Evolutionary conservation across 2,888 invertebrate genomes (phyloP).

Genomic region (Candidula unifasciata): DNA sequence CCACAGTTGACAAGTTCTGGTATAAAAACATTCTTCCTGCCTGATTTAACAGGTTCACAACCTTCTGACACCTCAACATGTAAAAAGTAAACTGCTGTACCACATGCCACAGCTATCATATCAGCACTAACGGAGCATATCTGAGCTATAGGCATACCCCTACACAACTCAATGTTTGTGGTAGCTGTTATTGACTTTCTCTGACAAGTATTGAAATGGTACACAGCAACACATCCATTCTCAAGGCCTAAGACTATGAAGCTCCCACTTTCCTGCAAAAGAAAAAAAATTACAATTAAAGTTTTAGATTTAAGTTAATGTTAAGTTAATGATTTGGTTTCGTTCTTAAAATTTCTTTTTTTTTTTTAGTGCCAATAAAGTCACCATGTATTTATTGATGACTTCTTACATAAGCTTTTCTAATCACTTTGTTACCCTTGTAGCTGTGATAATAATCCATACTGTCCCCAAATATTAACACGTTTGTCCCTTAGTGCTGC

Average conservation of each 20-base stretch:
- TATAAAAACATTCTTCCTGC: not conserved
- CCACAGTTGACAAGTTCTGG: conserved; percentile 23
- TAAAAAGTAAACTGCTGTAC: conserved; percentile 18
- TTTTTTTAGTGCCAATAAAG: no score
- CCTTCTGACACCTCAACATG: not conserved
- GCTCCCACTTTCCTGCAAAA: conserved; percentile 15
- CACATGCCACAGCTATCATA: conserved; percentile 37
- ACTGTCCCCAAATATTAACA: no score
- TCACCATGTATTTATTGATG: no score
- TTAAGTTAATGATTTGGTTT: not conserved
- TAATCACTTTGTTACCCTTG: no score
- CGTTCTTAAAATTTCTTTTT: not conserved
- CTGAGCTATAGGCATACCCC: not conserved
- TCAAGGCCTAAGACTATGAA: conserved; percentile 28
- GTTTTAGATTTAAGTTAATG: not conserved
- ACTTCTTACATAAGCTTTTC: no score
- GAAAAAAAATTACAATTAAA: not conserved
- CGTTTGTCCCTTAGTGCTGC: no score
- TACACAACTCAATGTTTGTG: conserved; percentile 6
- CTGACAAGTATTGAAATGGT: conserved; percentile 8
- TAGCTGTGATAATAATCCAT: no score
- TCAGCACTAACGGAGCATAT: conserved; percentile 3
- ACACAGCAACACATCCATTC: conserved; percentile 21
- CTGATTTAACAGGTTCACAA: not conserved
- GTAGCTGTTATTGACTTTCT: conserved; percentile 17